Percentiles rank a stretch among this genome's conserved stretches.
Evolutionary conservation across 2,888 invertebrate species (phyloP).

Genomic region (Folsomia manolachei): DNA sequence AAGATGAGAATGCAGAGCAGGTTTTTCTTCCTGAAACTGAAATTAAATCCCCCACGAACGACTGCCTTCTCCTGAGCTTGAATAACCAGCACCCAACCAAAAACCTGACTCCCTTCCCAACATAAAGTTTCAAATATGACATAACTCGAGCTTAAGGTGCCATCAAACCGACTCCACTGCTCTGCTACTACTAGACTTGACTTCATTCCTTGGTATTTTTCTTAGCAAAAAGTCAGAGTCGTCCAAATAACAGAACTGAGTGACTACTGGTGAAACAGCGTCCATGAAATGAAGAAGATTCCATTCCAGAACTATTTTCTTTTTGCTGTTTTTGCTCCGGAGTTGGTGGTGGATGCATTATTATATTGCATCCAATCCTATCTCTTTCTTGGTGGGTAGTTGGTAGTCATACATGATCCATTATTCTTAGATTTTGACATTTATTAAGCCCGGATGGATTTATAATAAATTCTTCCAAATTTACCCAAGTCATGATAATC

Average conservation of each 20-base stretch:
- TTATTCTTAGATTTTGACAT: conserved; percentile 23
- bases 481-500: conserved; percentile 23
- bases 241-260: too few relatives aligned
- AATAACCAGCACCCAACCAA: background rate
- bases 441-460: conserved; percentile 21
- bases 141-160: conserved; percentile 7
- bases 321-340: too few relatives aligned
- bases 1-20: background rate
- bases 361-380: background rate
- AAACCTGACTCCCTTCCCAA: background rate
- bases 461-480: conserved; percentile 24
- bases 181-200: background rate
- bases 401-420: conserved; percentile 24
- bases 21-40: conserved; percentile 2
- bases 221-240: background rate
- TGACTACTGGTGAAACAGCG: too few relatives aligned
- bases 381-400: background rate
- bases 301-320: background rate
- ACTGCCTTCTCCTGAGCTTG: too few relatives aligned
- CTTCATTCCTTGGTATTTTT: background rate
- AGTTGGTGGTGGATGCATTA: background rate
- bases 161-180: background rate
- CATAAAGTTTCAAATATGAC: conserved; percentile 9
- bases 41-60: conserved; percentile 1
- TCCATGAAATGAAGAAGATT: background rate